Evolutionary conservation across 1,140 invertebrate genomes (phyloP), one percentile per base, ranked within the genome.

Genomic region (Pteromalus puparum): DNA sequence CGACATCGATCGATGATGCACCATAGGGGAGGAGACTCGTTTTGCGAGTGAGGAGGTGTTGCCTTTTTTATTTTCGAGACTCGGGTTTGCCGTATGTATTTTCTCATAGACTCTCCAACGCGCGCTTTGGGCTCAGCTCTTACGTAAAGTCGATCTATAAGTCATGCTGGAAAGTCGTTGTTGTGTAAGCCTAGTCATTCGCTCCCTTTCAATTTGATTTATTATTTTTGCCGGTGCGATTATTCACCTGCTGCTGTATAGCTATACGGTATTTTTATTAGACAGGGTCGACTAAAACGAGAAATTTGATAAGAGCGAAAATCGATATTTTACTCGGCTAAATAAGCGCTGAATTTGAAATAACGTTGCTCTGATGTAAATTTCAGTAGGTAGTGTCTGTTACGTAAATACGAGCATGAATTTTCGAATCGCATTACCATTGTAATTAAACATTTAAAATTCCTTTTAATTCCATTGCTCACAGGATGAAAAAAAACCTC

Each of bases 141-240:
- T 84, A 84, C 77, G 72, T 75, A 80, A 75, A 75, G 30, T 30
- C 46, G 77, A 84, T 84, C 77, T 80, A 81, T 75, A 84, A 84
- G 70, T 81, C 78, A 46, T 42, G 30, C 61, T 79, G 76, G 76
- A 84, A 79, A 84, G 82, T 74, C 68, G 5, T 0, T 7, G 82
- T 84, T 84, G 82, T 79, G 34, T 74, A 84, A 84, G 76, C 30
- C 10, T 70, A 82, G 68, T 24, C 74, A 26, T 42, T 61, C 73
- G 30, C 46, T 28, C 26, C 21, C 21, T 67, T 24, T 65, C 76
- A 53, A 65, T 78, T 34, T 28, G 46, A 65, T 34, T 65, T 78
- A 78, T 78, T 30, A 48, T 65, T 65, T 81, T 72, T 72, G 4
- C 67, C 67, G 24, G 18, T 46, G 15, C 67, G 53, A 68, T 79